A percentile compares a stretch with the other conserved stretches of the same genome.
Evolutionary conservation across 2,113 vertebrate species (phyloP).

Genomic region (Bubo bubo): DNA sequence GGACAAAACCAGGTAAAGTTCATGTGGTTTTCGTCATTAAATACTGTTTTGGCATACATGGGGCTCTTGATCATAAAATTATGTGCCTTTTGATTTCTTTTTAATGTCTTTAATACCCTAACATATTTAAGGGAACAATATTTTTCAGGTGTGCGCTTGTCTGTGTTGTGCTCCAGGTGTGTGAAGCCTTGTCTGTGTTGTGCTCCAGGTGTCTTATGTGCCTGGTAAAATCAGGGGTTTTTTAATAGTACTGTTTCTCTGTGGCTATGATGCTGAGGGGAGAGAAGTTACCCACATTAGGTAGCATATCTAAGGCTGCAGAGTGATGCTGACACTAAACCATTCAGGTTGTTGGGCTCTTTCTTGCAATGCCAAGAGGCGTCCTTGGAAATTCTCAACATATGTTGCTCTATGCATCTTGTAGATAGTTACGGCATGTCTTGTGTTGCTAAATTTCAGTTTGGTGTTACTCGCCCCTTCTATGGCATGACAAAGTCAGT

Average conservation of each 20-base stretch:
- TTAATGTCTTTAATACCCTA: neutral
- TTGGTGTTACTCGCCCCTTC: neutral
- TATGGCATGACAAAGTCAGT: neutral
- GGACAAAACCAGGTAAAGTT: neutral
- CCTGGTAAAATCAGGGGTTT: neutral
- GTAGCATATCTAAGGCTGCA: rapidly evolving
- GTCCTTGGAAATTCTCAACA: neutral
- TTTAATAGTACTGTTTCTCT: neutral
- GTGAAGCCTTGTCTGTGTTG: neutral
- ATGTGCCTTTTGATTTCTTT: neutral
- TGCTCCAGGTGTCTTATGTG: neutral
- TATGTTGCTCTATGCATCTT: neutral
- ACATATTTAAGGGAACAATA: neutral
- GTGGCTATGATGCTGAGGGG: neutral
- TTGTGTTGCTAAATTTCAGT: neutral
- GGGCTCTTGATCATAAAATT: neutral
- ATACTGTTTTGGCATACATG: neutral
- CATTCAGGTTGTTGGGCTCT: neutral
- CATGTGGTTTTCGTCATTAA: rapidly evolving
- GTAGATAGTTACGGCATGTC: neutral
- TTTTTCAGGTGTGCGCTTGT: neutral
- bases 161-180: neutral
- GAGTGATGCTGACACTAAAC: neutral
- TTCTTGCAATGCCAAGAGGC: neutral
- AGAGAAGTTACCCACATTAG: neutral